A percentile compares a stretch with the other conserved stretches of the same genome.
Evolutionary conservation across 1,140 invertebrate genomes (phyloP).

Genomic region (Varroa destructor): DNA sequence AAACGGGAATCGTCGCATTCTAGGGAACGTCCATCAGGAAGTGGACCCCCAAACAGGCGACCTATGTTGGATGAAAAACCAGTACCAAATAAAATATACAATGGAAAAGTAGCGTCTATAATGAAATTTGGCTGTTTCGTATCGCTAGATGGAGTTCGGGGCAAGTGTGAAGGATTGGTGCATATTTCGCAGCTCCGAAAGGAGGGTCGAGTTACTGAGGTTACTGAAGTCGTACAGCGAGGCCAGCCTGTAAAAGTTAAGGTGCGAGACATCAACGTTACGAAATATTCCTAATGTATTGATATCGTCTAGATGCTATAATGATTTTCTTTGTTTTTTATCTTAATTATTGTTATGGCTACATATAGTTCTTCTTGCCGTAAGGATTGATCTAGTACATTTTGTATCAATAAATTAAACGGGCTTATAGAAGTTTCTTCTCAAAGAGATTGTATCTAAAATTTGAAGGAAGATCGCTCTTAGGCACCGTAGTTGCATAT

Average conservation of each 20-base stretch:
- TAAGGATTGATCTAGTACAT: too few species aligned
- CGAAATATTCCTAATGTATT: too few species aligned
- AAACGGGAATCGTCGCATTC: slow-evolving; percentile 36
- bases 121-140: slow-evolving; percentile 97
- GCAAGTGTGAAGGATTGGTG: slow-evolving; percentile 82
- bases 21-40: slow-evolving; percentile 38
- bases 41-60: slow-evolving; percentile 33
- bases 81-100: slow-evolving; percentile 54
- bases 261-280: slow-evolving; percentile 32
- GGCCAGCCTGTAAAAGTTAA: slow-evolving; percentile 87
- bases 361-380: too few species aligned
- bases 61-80: slow-evolving; percentile 31
- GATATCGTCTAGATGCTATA: too few species aligned
- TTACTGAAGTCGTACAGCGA: slow-evolving; percentile 77
- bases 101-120: slow-evolving; percentile 84
- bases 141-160: slow-evolving; percentile 72
- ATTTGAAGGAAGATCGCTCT: too few species aligned
- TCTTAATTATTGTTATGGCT: too few species aligned
- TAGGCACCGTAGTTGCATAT: too few species aligned
- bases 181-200: slow-evolving; percentile 88
- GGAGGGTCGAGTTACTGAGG: slow-evolving; percentile 84
- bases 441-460: too few species aligned
- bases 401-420: too few species aligned
- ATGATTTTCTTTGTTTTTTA: too few species aligned
- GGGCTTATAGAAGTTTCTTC: too few species aligned